Conservation (phyloP, 2,113 vertebrate genomes). For the Dipodomys ordii region DNA sequence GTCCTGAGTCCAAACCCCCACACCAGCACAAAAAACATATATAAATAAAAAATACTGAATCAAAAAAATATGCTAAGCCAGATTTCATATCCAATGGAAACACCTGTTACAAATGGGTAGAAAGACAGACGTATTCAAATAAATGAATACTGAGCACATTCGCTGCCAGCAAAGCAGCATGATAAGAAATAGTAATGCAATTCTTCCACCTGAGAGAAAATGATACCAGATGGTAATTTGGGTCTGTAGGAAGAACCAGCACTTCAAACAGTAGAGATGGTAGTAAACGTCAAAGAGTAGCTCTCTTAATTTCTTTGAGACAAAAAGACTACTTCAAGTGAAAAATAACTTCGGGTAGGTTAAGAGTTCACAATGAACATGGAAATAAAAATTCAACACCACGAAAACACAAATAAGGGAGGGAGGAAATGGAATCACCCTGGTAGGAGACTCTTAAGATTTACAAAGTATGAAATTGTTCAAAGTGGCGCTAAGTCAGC, state of each 20-base stretch:
- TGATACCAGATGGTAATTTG: neutral
- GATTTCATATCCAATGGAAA: constrained; percentile 9
- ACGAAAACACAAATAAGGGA: neutral
- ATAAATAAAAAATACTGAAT: neutral
- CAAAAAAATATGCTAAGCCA: neutral
- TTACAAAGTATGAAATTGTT: neutral
- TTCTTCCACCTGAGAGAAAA: neutral
- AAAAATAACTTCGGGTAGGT: neutral
- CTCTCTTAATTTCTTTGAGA: neutral
- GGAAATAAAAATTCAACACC: neutral
- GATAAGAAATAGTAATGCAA: neutral
- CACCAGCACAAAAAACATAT: too few relatives aligned
- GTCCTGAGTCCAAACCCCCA: too few relatives aligned
- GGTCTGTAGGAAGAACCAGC: neutral
- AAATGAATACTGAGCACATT: neutral
- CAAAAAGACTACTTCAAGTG: neutral
- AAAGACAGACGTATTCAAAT: neutral
- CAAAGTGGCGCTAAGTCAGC: neutral
- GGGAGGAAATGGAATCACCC: too few relatives aligned
- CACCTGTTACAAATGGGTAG: neutral
- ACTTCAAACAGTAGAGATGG: neutral
- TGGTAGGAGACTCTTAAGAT: neutral
- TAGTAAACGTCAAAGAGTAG: neutral
- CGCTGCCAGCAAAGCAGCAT: neutral
- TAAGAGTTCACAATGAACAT: neutral